These are phyloP conservation scores for Alviniconcha marisindica DNA, from an alignment of 1,140 invertebrate genomes.

Conservation along the genomic window DNA sequence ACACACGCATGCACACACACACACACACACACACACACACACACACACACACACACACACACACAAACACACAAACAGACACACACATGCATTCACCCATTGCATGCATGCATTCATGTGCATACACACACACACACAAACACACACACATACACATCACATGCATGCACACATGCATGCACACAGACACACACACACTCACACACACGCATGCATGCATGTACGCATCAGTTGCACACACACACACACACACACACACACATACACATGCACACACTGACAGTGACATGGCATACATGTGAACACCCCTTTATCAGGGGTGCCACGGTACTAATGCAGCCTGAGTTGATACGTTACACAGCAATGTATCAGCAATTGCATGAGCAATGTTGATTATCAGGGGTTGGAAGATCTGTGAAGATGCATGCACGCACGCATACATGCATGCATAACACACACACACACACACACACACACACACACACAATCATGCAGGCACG, in stretches of 20 bases:
- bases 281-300: no score
- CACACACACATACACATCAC: not conserved
- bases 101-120: not conserved
- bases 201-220: not conserved
- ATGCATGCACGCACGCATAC: no score
- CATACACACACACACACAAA: not conserved
- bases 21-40: not conserved
- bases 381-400: no score
- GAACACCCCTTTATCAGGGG: no score
- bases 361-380: no score
- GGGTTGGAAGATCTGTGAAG: no score
- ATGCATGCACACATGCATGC: not conserved
- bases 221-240: not conserved
- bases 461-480: no score
- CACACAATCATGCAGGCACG: no score
- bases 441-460: no score
- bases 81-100: no score
- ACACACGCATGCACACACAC: not conserved
- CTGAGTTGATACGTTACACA: no score
- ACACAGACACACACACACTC: not conserved
- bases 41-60: constrained; percentile 1
- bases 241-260: not conserved
- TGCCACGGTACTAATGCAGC: no score
- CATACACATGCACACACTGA: not conserved
- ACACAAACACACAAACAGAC: not conserved